Evolutionary conservation across 2,888 invertebrate genomes (phyloP), one percentile per base, ranked within the genome.

Genomic region (Nezara viridula): DNA sequence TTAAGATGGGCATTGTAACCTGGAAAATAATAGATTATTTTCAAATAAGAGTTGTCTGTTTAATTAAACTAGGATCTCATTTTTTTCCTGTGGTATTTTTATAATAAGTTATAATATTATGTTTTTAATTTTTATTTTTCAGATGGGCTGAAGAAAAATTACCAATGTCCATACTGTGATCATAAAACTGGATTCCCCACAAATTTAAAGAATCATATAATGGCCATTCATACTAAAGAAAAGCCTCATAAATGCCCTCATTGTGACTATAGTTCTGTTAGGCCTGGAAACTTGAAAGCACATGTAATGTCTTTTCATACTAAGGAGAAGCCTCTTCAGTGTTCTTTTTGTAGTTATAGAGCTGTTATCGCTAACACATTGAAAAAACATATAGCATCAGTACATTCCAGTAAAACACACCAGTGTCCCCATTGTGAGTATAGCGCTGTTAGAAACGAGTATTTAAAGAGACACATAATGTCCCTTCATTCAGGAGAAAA

Each of bases 391-490:
- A 81, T 44, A 5, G 81, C 37, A 9, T 55, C 55, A 27, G 55
- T 55, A 10, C 55, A 55, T 55, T 55, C 55, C 9, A 27, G n/a
- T 55, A 55, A n/a, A 55, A 55, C 7, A 55, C 55, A 55, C n/a
- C n/a, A 55, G 10, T 55, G 55, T 12, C 55, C 12, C n/a, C n/a
- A 55, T 55, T 55, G 55, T 12, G n/a, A 55, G n/a, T 55, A 44
- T n/a, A 81, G 81, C 37, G 14, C 81, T 37, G 81, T 81, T 10
- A 37, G 81, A 37, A 81, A 1, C 16, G 81, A 44, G 5, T 40
- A 81, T 81, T 37, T 81, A 81, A 81, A 81, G 7, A 40, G 81
- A 24, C 81, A 81, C 37, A 81, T 81, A 81, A 81, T 81, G 81
- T 37, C 81, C 19, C 7, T 40, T 24, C 81, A 81, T 44, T 40